A percentile compares a stretch with the other conserved stretches of the same genome.
Evolutionary conservation across 2,113 vertebrate species (phyloP).

Genomic region (Heliornis fulica): DNA sequence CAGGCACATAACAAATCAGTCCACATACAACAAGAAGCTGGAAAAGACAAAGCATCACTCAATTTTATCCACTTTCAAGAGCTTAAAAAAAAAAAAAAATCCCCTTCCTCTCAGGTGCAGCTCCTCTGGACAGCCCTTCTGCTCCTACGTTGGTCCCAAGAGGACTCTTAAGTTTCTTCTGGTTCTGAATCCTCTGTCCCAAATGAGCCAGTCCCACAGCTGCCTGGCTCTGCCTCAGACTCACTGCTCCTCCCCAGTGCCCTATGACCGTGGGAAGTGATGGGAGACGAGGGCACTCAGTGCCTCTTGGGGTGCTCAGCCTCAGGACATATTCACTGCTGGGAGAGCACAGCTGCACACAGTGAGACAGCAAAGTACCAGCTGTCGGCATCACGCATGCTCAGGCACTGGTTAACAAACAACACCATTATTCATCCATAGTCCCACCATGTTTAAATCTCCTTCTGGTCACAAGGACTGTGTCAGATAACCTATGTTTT

Average conservation of each 20-base stretch:
- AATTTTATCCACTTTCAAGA: not conserved
- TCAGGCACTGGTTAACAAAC: not conserved
- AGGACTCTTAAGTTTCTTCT: not conserved
- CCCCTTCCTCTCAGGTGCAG: not conserved
- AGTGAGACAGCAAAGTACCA: not conserved
- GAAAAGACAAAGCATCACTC: not conserved
- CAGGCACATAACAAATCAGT: not conserved
- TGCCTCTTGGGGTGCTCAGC: not conserved
- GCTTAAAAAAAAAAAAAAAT: not conserved
- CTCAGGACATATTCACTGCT: fast-evolving
- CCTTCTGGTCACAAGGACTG: not conserved
- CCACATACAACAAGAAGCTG: not conserved
- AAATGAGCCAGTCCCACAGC: not conserved
- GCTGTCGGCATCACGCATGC: not conserved
- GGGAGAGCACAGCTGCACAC: not conserved
- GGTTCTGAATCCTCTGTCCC: not conserved
- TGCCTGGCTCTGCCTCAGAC: not conserved
- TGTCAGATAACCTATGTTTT: not conserved
- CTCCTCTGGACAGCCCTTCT: fast-evolving
- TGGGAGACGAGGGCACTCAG: not conserved
- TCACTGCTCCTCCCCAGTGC: not conserved
- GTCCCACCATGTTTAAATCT: not conserved
- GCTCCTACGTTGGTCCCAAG: not conserved
- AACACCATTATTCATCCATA: not conserved
- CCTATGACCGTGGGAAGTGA: not conserved